Evolutionary conservation across 2,888 invertebrate genomes (phyloP).

Genomic region (Bembecia ichneumoniformis): DNA sequence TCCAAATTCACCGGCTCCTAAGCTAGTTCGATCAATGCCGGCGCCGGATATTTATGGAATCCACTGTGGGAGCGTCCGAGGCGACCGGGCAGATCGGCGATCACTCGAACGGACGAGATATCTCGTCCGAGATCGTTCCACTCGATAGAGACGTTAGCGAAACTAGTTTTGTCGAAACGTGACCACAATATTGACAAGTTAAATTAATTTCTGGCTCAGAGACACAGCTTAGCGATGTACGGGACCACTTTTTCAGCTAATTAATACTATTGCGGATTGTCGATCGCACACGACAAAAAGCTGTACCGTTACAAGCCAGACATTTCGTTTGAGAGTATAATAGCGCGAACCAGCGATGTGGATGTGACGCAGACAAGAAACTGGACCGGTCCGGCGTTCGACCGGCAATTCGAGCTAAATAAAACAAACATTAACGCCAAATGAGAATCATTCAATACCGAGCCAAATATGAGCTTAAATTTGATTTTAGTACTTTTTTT

Average conservation of each 20-base stretch:
- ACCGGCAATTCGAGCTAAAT: conserved; percentile 50
- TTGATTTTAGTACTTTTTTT: no score
- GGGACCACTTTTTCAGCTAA: conserved; percentile 41
- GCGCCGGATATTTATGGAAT: conserved; percentile 55
- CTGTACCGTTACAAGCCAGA: conserved; percentile 44
- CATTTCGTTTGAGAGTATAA: conserved; percentile 26
- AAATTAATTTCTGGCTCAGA: conserved; percentile 45
- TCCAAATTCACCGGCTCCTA: conserved; percentile 46
- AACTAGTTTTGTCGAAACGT: conserved; percentile 56
- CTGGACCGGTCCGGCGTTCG: conserved; percentile 33
- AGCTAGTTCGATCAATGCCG: conserved; percentile 26
- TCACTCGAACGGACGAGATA: conserved; percentile 25
- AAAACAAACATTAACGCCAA: conserved; percentile 53
- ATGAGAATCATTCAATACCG: conserved; percentile 40
- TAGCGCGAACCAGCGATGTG: conserved; percentile 49
- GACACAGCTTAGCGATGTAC: conserved; percentile 30
- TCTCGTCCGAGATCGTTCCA: conserved; percentile 56
- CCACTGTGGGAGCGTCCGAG: conserved; percentile 44
- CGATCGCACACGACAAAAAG: conserved; percentile 52
- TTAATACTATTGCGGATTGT: conserved; percentile 50
- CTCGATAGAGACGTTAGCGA: conserved; percentile 54
- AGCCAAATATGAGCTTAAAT: no score
- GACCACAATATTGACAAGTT: conserved; percentile 60
- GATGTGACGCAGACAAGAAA: conserved; percentile 53
- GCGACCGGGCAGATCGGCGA: no score